Conservation (phyloP, 2,797 vertebrate species). For the Cetoscarus ocellatus region DNA sequence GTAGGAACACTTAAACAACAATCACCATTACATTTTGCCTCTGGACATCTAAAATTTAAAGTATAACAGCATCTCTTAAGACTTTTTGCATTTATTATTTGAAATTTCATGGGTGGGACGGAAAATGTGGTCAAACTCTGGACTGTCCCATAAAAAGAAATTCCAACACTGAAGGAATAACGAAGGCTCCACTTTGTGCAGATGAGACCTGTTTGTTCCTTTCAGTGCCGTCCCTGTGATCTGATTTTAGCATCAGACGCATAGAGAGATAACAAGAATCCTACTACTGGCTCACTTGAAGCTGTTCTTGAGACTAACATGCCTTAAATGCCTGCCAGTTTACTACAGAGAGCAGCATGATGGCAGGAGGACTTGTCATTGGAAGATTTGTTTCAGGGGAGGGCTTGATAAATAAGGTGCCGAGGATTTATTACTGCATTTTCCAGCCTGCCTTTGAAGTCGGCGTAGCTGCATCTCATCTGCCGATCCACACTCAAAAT, state of each 20-base stretch:
- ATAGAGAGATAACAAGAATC: slow-evolving; percentile 20
- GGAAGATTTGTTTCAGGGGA: slow-evolving; percentile 47
- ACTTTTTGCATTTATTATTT: too few species aligned
- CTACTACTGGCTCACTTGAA: slow-evolving; percentile 37
- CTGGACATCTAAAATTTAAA: too few species aligned
- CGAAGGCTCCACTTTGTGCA: neutral
- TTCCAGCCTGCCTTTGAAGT: slow-evolving; percentile 68
- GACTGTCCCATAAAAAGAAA: slow-evolving; percentile 6
- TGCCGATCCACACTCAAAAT: slow-evolving; percentile 48
- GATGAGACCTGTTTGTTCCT: slow-evolving; percentile 1
- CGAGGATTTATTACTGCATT: slow-evolving; percentile 60
- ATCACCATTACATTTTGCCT: too few species aligned
- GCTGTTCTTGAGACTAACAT: slow-evolving; percentile 31
- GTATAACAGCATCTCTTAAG: too few species aligned
- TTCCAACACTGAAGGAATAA: slow-evolving; percentile 9
- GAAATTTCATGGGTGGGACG: neutral
- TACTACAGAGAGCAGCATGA: slow-evolving; percentile 1
- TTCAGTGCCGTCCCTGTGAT: slow-evolving; percentile 24
- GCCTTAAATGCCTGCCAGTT: slow-evolving; percentile 26
- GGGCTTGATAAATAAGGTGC: slow-evolving; percentile 46
- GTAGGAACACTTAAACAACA: too few species aligned
- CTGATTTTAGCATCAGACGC: slow-evolving; percentile 15
- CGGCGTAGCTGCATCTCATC: slow-evolving; percentile 51
- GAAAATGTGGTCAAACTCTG: neutral
- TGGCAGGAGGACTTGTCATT: slow-evolving; percentile 30